Evolutionary conservation across 1,140 invertebrate genomes (phyloP).

Genomic region (Scylla paramamosain): DNA sequence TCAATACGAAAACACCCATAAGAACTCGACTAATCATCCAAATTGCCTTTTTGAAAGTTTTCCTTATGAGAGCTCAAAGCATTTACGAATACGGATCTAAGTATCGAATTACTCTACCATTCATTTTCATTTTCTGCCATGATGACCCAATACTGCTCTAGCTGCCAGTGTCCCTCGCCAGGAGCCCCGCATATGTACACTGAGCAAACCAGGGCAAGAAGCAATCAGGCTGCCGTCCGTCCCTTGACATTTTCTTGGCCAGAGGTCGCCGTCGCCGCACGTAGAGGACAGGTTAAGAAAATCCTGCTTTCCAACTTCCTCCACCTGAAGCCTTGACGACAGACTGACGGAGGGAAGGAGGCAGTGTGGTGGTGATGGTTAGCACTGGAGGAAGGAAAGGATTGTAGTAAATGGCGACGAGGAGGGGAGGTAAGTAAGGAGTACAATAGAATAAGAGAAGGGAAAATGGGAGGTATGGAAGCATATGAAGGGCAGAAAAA

Average conservation of each 20-base stretch:
- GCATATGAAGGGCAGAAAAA: neutral
- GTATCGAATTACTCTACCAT: too few species aligned
- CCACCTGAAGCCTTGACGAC: neutral
- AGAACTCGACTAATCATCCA: too few species aligned
- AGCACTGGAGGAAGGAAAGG: too few species aligned
- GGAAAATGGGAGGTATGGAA: neutral
- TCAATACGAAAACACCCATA: too few species aligned
- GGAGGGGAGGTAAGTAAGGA: too few species aligned
- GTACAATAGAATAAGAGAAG: neutral
- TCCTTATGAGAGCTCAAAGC: too few species aligned
- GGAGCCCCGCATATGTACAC: neutral
- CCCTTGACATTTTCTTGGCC: neutral
- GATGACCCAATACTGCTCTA: too few species aligned
- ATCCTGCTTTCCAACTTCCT: neutral
- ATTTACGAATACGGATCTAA: too few species aligned
- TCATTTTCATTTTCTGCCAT: too few species aligned
- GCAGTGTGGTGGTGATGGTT: neutral
- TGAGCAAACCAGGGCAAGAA: neutral
- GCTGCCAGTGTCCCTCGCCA: too few species aligned
- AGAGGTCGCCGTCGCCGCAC: neutral
- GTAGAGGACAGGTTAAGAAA: neutral
- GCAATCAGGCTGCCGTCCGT: neutral
- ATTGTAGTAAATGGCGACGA: too few species aligned
- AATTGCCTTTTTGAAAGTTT: too few species aligned
- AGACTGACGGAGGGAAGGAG: neutral